Evolutionary conservation across 1,140 invertebrate genomes (phyloP), one percentile per base, ranked within the genome.

Genomic region (Drosophila eugracilis): DNA sequence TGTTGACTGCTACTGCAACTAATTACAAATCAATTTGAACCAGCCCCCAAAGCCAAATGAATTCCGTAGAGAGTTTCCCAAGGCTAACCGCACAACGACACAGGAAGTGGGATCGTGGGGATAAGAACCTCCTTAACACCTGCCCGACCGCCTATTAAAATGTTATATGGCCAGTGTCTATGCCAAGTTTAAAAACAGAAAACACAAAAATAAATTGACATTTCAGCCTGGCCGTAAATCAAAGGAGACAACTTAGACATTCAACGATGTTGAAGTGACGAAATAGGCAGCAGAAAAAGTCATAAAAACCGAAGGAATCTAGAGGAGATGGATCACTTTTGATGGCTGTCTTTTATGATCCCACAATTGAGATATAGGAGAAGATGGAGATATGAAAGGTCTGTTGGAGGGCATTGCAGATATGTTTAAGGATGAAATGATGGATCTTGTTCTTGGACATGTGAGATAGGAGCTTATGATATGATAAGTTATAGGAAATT

Each of bases 1-100:
- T 77, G 77, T 88, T 85, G 81, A 81, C 77, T 86, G 81, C 81
- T 78, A 86, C 83, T 86, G 83, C 83, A 88, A 69, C 83, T 86
- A 86, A 86, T 86, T 86, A 86, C 83, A 88, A 88, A 88, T 86
- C 83, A 86, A 86, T 88, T 86, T 75, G 78, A 75, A 50, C 14
- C 67, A 86, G 81, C 81, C 75, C 71, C 71, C 41, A 57, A 69
- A 44, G 47, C 30, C 53, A 72, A 69, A 52, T 34, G 34, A 32
- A 49, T 34, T 48, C 58, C 45, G 47, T 15, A 30, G 44, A 41
- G 37, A 71, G 55, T 42, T 52, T 45, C 48, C 44, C 7, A 9
- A 3, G 32, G 36, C 34, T 34, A 73, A 66, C 71, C 59, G 63
- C 55, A 62, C n/a, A n/a, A n/a, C n/a, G n/a, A 59, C 71, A 85